phyloP scores from a whole-genome alignment of 2,113 vertebrate genomes.

The Pithys albifrons region DNA sequence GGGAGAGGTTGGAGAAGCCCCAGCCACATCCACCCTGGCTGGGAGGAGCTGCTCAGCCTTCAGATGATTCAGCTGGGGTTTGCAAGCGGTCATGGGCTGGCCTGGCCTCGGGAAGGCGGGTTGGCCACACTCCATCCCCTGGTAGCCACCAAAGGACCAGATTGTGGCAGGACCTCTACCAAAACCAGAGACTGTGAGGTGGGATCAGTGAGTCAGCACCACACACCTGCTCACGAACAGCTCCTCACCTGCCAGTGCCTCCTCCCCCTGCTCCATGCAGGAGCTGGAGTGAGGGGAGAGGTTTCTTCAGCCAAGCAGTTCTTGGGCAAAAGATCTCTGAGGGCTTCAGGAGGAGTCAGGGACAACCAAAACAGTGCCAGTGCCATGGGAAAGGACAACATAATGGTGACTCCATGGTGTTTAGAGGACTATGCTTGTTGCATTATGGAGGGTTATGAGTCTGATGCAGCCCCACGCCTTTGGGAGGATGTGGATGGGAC shows the following conservation, averaged over 20 bases:
- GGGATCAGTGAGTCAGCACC: neutral
- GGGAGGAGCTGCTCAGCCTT: neutral
- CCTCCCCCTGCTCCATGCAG: neutral
- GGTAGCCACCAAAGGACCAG: neutral
- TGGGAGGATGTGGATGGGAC: rapidly evolving
- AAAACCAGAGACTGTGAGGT: neutral
- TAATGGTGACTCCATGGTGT: neutral
- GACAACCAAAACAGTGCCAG: neutral
- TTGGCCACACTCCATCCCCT: neutral
- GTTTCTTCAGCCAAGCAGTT: neutral
- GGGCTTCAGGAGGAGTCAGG: neutral
- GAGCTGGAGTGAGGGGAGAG: rapidly evolving
- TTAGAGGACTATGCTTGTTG: neutral
- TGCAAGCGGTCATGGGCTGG: neutral
- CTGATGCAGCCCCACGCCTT: neutral
- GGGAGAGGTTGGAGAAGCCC: neutral
- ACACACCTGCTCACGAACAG: neutral
- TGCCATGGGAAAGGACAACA: rapidly evolving
- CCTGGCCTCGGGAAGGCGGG: neutral
- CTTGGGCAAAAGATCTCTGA: neutral
- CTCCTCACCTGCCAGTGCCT: neutral
- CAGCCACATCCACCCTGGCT: neutral
- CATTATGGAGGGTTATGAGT: rapidly evolving
- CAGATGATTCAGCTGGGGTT: rapidly evolving
- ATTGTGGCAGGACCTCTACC: neutral